Evolutionary conservation across 2,888 invertebrate genomes (phyloP), one percentile per base, ranked within the genome.

Genomic region (Noctua pronuba): DNA sequence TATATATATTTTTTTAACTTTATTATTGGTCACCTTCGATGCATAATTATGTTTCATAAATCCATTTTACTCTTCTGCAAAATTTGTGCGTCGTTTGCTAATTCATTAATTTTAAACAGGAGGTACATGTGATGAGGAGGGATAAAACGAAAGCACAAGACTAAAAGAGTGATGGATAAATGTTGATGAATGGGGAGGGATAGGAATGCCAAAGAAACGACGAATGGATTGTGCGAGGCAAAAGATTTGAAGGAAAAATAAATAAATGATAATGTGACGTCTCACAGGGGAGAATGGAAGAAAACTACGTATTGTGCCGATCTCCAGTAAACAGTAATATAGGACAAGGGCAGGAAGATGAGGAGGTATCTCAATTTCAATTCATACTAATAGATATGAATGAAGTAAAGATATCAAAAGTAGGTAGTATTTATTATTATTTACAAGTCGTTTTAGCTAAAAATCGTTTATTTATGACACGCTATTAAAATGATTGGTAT

Each of bases 401-500:
- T 38, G 16, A 65, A 65, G n/a, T n/a, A 8, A n/a, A 38, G 13
- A 41, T 65, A 41, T 18, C 65, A 16, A n/a, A 41, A 41, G n/a
- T n/a, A 41, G 11, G 5, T 38, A 38, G 64, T 38, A 38, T 18
- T 24, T 41, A 65, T n/a, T 16, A 41, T n/a, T 49, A 21, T 60
- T 65, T 24, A 49, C 38, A 58, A 76, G 24, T 24, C 60, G 5
- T 31, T 73, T 21, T 24, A 41, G 24, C 69, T 8, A 8, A 35
- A 77, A 38, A 66, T n/a, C n/a, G 5, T 78, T 78, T 79, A 62
- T 73, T 76, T 75, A 79, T 73, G 75, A 70, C 77, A 85, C 62
- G 87, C 76, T 60, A 76, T 75, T 81, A 55, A 68, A 72, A 71
- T 35, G 60, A 55, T 62, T 69, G 38, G 73, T 49, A 76, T 76